Evolutionary conservation across 2,888 invertebrate species (phyloP).

Genomic region (Drepana falcataria): DNA sequence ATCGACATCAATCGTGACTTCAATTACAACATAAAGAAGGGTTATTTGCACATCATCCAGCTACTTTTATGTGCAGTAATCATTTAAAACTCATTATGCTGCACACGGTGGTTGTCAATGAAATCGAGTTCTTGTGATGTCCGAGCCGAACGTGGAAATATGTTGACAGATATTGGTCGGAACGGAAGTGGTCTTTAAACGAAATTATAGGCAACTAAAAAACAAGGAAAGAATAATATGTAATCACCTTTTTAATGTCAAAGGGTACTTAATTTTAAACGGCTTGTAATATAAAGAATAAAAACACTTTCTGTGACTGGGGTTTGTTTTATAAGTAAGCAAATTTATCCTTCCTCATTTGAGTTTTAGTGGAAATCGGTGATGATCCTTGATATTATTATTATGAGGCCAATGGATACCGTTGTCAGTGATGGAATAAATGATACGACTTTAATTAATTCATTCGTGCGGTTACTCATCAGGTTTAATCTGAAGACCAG

Average conservation of each 20-base stretch:
- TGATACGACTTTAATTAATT: neutral
- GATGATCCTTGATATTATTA: neutral
- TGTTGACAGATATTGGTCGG: conserved; percentile 75
- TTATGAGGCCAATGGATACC: neutral
- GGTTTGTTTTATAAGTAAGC: no score
- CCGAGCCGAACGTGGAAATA: conserved; percentile 69
- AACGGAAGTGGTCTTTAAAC: conserved; percentile 72
- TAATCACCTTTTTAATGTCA: conserved; percentile 55
- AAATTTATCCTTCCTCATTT: no score
- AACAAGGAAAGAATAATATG: conserved; percentile 66
- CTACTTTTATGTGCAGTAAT: conserved; percentile 73
- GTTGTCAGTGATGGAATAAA: neutral
- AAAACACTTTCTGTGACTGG: conserved; percentile 14
- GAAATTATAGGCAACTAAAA: conserved; percentile 69
- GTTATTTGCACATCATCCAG: conserved; percentile 52
- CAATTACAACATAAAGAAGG: conserved; percentile 62
- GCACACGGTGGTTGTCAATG: conserved; percentile 70
- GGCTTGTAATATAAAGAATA: conserved; percentile 17
- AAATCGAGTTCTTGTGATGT: conserved; percentile 77
- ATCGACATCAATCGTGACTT: conserved; percentile 35
- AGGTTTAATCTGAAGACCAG: neutral
- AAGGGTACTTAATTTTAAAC: conserved; percentile 45
- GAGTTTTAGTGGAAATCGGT: conserved; percentile 8
- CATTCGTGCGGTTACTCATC: neutral
- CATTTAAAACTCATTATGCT: conserved; percentile 77